A percentile compares a stretch with the other conserved stretches of the same genome.
Evolutionary conservation across 2,797 vertebrate genomes (phyloP).

Genomic region (Gouania willdenowi): DNA sequence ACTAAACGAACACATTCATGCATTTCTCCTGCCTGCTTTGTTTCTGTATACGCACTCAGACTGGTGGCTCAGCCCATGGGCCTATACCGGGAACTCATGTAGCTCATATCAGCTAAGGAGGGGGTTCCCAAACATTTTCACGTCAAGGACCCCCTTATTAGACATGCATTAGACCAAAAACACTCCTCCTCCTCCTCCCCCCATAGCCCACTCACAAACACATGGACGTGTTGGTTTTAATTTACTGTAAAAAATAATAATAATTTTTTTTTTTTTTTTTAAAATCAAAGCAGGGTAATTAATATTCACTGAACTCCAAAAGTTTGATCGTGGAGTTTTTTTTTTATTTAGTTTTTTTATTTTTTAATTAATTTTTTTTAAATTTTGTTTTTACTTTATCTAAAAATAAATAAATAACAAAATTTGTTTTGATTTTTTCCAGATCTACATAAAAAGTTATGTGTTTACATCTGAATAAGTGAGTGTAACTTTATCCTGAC

Average conservation of each 20-base stretch:
- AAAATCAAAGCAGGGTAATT: too few species aligned
- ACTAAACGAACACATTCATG: constrained; percentile 75
- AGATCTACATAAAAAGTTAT: too few species aligned
- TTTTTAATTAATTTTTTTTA: too few species aligned
- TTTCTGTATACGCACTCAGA: constrained; percentile 65
- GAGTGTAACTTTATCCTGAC: too few species aligned
- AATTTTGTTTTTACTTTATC: too few species aligned
- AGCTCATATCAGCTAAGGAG: constrained; percentile 50
- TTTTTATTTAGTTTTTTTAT: too few species aligned
- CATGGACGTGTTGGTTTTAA: constrained; percentile 13
- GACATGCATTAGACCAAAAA: constrained; percentile 59
- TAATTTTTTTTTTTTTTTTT: too few species aligned
- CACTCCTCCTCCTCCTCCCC: constrained; percentile 1
- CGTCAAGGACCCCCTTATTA: constrained; percentile 55
- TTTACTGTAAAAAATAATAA: constrained; percentile 13
- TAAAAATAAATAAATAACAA: too few species aligned
- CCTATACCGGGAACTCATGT: constrained; percentile 45
- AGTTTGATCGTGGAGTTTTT: too few species aligned
- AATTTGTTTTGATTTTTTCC: too few species aligned
- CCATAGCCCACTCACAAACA: background rate
- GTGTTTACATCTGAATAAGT: too few species aligned
- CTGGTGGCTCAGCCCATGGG: constrained; percentile 66
- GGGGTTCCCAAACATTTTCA: constrained; percentile 49
- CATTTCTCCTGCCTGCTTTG: constrained; percentile 70
- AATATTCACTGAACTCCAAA: too few species aligned